Evolutionary conservation across 2,888 invertebrate species (phyloP).

Genomic region (Acanthococcus lagerstroemiae): DNA sequence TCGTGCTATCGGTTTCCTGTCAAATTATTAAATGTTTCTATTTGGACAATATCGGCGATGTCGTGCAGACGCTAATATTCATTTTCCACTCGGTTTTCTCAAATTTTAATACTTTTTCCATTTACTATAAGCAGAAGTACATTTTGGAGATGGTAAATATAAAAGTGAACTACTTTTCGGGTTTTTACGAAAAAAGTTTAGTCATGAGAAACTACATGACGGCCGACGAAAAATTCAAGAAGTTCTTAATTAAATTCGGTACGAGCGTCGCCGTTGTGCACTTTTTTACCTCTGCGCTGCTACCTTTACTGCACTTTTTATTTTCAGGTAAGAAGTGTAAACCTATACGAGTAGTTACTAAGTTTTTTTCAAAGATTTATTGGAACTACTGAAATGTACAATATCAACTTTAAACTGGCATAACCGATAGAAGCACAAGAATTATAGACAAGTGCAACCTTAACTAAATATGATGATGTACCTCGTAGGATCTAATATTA

Average conservation of each 20-base stretch:
- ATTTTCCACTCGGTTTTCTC: slow-evolving; percentile 18
- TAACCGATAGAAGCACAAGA: too few species aligned
- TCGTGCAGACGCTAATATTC: slow-evolving; percentile 21
- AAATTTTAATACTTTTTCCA: slow-evolving; percentile 24
- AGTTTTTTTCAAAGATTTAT: too few species aligned
- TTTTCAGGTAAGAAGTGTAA: slow-evolving; percentile 21
- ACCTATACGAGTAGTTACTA: too few species aligned
- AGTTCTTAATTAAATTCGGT: slow-evolving; percentile 17
- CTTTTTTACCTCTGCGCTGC: slow-evolving; percentile 13
- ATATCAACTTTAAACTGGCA: too few species aligned
- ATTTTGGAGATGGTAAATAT: slow-evolving; percentile 24
- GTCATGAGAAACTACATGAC: slow-evolving; percentile 29
- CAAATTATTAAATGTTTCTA: slow-evolving; percentile 9
- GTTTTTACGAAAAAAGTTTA: slow-evolving; percentile 28
- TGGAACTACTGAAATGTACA: too few species aligned
- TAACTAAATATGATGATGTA: too few species aligned
- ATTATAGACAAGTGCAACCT: too few species aligned
- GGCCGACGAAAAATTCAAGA: slow-evolving; percentile 17
- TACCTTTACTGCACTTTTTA: slow-evolving; percentile 19
- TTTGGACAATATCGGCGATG: background rate
- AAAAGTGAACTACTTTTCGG: slow-evolving; percentile 19
- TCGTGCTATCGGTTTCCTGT: slow-evolving; percentile 1
- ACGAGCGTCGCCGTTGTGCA: slow-evolving; percentile 1
- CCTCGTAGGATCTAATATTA: too few species aligned
- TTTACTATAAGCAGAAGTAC: slow-evolving; percentile 16